These are phyloP conservation scores for Morone saxatilis DNA, from an alignment of 2,113 vertebrate species.

Conservation along the genomic window DNA sequence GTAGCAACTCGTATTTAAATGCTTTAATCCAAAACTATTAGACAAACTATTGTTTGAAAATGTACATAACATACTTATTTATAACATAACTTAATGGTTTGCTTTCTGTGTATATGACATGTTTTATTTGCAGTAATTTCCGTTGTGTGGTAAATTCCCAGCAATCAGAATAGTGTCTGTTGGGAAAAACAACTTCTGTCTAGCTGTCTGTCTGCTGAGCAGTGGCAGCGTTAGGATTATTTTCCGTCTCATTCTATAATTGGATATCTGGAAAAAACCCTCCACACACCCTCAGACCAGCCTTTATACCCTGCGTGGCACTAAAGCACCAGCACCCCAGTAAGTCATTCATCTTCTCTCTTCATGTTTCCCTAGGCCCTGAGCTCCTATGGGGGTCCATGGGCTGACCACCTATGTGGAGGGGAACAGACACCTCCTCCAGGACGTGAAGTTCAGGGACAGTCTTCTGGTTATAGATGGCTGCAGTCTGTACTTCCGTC, in stretches of 20 bases:
- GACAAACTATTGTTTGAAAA: not conserved
- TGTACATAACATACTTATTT: not conserved
- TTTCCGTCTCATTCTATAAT: not conserved
- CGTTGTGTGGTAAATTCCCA: not conserved
- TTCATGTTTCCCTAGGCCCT: conserved; percentile 28
- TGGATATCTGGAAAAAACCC: not conserved
- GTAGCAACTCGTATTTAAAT: not conserved
- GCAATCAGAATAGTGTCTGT: not conserved
- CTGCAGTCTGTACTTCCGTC: conserved; percentile 89
- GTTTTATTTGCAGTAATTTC: not conserved
- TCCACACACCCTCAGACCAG: not conserved
- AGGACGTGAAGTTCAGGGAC: conserved; percentile 86
- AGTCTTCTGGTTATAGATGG: conserved; percentile 92
- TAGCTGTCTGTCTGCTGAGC: not conserved
- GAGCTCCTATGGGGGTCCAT: conserved; percentile 88
- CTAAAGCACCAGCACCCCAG: not conserved
- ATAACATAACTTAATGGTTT: not conserved
- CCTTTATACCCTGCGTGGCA: not conserved
- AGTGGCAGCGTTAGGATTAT: not conserved
- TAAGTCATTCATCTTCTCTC: not conserved
- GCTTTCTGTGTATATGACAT: not conserved
- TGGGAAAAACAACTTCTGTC: not conserved
- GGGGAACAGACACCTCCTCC: conserved; percentile 85
- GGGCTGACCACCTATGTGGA: conserved; percentile 91
- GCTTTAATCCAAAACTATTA: not conserved